Conservation (phyloP, 2,797 vertebrate species). For the Macrochelys suwanniensis region DNA sequence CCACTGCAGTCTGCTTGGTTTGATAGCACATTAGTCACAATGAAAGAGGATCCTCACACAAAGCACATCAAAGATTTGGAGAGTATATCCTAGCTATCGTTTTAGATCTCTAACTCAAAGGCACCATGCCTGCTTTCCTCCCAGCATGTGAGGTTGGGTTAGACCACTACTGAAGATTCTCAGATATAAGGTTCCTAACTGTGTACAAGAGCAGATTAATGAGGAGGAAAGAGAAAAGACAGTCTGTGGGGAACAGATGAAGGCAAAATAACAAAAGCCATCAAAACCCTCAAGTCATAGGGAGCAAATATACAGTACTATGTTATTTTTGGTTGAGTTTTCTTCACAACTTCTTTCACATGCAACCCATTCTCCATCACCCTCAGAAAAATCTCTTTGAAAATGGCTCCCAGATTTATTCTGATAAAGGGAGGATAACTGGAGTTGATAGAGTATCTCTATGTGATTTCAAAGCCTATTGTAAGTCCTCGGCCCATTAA, state of each 20-base stretch:
- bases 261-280: neutral
- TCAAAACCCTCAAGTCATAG: neutral
- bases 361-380: neutral
- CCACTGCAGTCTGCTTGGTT: neutral
- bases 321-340: neutral
- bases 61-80: neutral
- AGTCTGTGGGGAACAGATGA: neutral
- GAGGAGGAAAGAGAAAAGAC: neutral
- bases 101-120: neutral
- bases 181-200: neutral
- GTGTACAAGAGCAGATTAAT: neutral
- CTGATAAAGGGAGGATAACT: neutral
- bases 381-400: accelerated
- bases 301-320: neutral
- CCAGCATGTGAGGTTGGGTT: neutral
- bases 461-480: neutral
- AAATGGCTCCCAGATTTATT: conserved; percentile 18
- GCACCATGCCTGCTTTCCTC: neutral
- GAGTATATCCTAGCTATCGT: neutral
- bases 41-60: neutral
- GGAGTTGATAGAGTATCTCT: neutral
- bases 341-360: neutral
- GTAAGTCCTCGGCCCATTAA: conserved; percentile 46
- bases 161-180: neutral
- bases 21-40: neutral